Conservation (phyloP, 2,888 invertebrate species). For the Heteropelma amictum region DNA sequence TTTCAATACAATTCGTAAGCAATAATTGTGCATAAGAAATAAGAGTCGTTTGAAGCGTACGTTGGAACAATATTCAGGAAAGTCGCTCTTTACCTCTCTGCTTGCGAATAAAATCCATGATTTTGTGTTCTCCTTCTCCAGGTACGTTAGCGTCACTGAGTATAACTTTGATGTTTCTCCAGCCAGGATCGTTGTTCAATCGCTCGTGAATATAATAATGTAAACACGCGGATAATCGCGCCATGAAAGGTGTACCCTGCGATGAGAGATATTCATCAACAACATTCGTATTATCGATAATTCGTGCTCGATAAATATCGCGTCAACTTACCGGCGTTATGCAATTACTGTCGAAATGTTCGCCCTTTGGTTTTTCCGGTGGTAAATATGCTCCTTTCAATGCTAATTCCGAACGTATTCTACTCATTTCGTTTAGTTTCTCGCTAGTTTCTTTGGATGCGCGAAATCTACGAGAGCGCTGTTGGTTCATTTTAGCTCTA, state of each 20-base stretch:
- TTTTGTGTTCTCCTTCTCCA: slow-evolving; percentile 99
- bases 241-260: slow-evolving; percentile 98
- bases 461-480: slow-evolving; percentile 96
- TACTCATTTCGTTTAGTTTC: slow-evolving; percentile 90
- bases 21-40: no score
- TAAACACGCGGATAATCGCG: slow-evolving; percentile 89
- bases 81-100: slow-evolving; percentile 92
- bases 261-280: slow-evolving; percentile 40
- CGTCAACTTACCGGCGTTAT: slow-evolving; percentile 89
- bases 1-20: no score
- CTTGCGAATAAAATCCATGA: slow-evolving; percentile 98
- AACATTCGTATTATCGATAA: neutral
- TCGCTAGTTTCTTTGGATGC: slow-evolving; percentile 96
- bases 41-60: no score
- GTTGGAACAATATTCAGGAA: slow-evolving; percentile 29
- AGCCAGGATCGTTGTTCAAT: slow-evolving; percentile 95
- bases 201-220: slow-evolving; percentile 94
- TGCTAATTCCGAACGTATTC: slow-evolving; percentile 86
- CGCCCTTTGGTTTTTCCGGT: slow-evolving; percentile 92
- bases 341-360: slow-evolving; percentile 99
- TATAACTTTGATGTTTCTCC: slow-evolving; percentile 95
- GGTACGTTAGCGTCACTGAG: slow-evolving; percentile 99
- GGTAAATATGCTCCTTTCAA: slow-evolving; percentile 88
- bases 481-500: slow-evolving; percentile 99
- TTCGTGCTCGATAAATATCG: neutral